phyloP scores from a whole-genome alignment of 2,888 invertebrate genomes.

The Tinea semifulvella region DNA sequence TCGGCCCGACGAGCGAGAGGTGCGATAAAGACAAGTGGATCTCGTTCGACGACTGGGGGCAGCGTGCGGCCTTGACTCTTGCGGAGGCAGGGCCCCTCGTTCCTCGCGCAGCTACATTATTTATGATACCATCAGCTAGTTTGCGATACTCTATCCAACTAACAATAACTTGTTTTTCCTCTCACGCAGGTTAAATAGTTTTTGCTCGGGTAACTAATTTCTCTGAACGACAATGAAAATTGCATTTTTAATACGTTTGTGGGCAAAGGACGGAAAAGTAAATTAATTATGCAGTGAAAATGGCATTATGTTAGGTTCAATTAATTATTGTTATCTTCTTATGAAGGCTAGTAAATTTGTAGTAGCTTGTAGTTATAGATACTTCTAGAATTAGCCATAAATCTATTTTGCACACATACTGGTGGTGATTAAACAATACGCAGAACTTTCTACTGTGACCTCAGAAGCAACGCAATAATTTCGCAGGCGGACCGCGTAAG shows the following conservation, averaged over 20 bases:
- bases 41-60: conserved; percentile 78
- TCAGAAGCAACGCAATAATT: conserved; percentile 54
- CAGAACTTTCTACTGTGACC: conserved; percentile 57
- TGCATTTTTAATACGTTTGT: conserved; percentile 11
- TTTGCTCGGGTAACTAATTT: conserved; percentile 36
- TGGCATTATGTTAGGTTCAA: no score
- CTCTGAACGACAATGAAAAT: conserved; percentile 25
- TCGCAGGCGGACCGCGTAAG: conserved; percentile 58
- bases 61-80: conserved; percentile 80
- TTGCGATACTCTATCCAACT: conserved; percentile 56
- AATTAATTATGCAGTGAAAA: conserved; percentile 16
- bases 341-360: no score
- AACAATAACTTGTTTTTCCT: conserved; percentile 66
- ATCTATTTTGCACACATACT: conserved; percentile 11
- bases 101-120: conserved; percentile 58
- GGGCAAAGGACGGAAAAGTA: conserved; percentile 18
- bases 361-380: no score
- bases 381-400: background rate
- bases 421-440: conserved; percentile 24
- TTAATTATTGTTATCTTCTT: no score
- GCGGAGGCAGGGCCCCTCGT: conserved; percentile 33
- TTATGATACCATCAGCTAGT: conserved; percentile 38
- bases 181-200: conserved; percentile 45
- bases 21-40: conserved; percentile 38
- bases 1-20: conserved; percentile 41